Base-by-base conservation (phyloP, 1,140 invertebrate species). In the Drosophila ogumai region DNA sequence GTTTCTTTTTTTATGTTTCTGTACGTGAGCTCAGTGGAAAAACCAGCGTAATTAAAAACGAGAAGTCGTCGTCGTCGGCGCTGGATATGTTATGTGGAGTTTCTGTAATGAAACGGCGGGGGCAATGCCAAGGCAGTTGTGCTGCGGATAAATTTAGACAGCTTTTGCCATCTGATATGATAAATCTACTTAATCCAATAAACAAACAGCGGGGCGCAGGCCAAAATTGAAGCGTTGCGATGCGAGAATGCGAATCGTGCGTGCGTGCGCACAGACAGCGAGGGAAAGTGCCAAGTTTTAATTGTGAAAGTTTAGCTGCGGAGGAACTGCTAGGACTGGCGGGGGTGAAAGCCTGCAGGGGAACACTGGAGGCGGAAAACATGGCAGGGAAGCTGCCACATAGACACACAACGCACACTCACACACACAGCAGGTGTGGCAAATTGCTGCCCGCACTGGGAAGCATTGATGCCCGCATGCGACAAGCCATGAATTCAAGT, bases 141-240 rank as follows among this genome's bases (percentile, higher is more conserved):
- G 67, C 63, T 61, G 59, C n/a, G 65, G 64, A 79, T 78, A 79
- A 87, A 75, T 87, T 66, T 73, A 74, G 81, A 57, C 56, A 82
- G 72, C 72, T 77, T 75, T 80, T 73, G 66, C 59, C 64, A 65
- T 68, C 61, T 84, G 66, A 90, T 90, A 88, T 88, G 82, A 86
- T 86, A 87, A 88, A 90, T 90, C 85, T 82, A 90, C 85, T 90
- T 88, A 88, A 88, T 80, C 85, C 85, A 84, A 90, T 81, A 76
- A 88, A 61, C 77, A 84, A 88, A 78, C 73, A 75, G 59, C 59
- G 55, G 69, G 68, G 64, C 43, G 41, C 49, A 32, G 66, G 47
- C 50, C 50, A 34, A 68, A 77, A 81, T 81, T 87, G 82, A 79
- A 73, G 75, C 79, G 64, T 34, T 71, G 71, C 59, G 76, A 80